Evolutionary conservation across 2,888 invertebrate species (phyloP), one percentile per base, ranked within the genome.

Genomic region (Teinopalpus imperialis): DNA sequence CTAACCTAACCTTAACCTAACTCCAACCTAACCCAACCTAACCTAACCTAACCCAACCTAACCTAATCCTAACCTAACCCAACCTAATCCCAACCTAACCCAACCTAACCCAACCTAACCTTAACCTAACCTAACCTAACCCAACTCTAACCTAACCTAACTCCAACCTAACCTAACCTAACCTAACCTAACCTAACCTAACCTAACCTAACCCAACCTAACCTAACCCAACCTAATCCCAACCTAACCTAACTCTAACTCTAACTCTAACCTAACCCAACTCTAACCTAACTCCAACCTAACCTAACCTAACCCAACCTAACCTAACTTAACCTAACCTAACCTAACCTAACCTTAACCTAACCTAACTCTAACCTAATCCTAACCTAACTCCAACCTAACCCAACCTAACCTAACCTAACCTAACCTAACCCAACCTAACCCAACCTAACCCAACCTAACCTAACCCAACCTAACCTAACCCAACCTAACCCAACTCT

Each of bases 231-330:
- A 16, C 16, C 30, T 14, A n/a, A 6, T 16, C 14, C 2, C 51
- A 51, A 49, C 52, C 53, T 51, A 50, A 52, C 56, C 56, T 53
- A 52, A 52, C 56, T n/a, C 51, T 55, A 52, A 53, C 53, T 39
- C 43, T 34, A 51, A 34, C 48, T 36, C 47, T 47, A 47, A 47
- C 50, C 50, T 47, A 47, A 47, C 50, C 50, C 43, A 47, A 53
- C 53, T n/a, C 56, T 53, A 53, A 56, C 56, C 56, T 52, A 53
- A 53, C 54, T n/a, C 54, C 53, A 54, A 53, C 56, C 56, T 56
- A 53, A 53, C 56, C 54, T 54, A 56, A 51, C 54, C 54, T 54
- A 53, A 54, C 57, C 57, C 52, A 54, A 54, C 54, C 54, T 54
- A 54, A 53, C 53, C 52, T 52, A 52, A 54, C 53, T 51, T 48